phyloP scores from a whole-genome alignment of 2,888 invertebrate species.

The Zaprionus bogoriensis region DNA sequence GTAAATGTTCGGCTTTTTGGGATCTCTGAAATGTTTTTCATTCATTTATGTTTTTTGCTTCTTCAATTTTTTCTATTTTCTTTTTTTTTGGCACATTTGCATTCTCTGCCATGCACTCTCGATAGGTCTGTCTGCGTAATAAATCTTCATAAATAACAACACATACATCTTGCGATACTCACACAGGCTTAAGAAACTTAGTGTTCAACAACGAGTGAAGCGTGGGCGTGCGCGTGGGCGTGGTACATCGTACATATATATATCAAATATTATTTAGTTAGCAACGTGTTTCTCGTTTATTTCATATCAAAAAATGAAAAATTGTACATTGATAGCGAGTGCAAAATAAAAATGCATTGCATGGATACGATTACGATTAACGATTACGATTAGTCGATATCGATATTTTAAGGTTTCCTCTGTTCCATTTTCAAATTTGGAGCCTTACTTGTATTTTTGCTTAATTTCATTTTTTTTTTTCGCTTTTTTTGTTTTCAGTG shows the following conservation, averaged over 20 bases:
- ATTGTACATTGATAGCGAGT: conserved; percentile 59
- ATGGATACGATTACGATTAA: conserved; percentile 45
- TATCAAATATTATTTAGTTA: conserved; percentile 37
- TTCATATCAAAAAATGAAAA: conserved; percentile 42
- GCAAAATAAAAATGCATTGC: conserved; percentile 44
- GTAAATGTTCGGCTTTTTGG: conserved; percentile 27
- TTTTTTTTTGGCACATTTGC: conserved; percentile 65
- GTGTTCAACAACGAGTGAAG: conserved; percentile 72
- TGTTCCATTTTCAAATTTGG: conserved; percentile 16
- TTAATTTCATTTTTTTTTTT: neutral
- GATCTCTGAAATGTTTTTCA: conserved; percentile 11
- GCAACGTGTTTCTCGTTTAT: conserved; percentile 31
- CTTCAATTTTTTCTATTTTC: neutral
- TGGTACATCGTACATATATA: conserved; percentile 19
- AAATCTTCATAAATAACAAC: conserved; percentile 48
- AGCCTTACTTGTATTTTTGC: neutral
- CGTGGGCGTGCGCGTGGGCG: conserved; percentile 26
- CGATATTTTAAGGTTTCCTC: conserved; percentile 39
- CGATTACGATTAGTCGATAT: conserved; percentile 30
- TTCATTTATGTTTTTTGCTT: conserved; percentile 9
- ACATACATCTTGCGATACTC: conserved; percentile 34
- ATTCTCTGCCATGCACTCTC: conserved; percentile 38
- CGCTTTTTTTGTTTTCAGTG: conserved; percentile 20
- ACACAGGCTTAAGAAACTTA: conserved; percentile 34
- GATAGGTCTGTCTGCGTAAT: conserved; percentile 18